Evolutionary conservation across 2,113 vertebrate species (phyloP).

Genomic region (Dipodomys ordii): DNA sequence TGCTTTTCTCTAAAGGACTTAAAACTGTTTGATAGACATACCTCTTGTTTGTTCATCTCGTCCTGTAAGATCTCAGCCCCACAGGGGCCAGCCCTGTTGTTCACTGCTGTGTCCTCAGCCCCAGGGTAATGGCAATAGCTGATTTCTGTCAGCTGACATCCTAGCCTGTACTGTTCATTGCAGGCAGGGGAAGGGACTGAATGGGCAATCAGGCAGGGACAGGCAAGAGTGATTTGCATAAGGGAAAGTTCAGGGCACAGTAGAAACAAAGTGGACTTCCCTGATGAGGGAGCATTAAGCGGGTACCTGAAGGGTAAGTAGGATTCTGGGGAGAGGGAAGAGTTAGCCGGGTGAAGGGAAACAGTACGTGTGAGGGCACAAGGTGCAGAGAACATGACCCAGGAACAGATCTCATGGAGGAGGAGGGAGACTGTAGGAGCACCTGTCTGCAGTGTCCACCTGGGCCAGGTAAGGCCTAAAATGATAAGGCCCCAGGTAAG

Average conservation of each 20-base stretch:
- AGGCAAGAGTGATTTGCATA: accelerated
- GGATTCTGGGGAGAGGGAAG: not conserved
- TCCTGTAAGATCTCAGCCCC: too few relatives aligned
- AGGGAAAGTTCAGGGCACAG: not conserved
- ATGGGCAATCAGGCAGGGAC: not conserved
- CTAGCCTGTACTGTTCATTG: accelerated
- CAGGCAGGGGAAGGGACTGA: not conserved
- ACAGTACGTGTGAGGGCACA: accelerated
- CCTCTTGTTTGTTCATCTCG: too few relatives aligned
- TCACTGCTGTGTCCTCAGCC: too few relatives aligned
- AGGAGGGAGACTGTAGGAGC: not conserved
- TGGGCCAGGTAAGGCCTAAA: not conserved
- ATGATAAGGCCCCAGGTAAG: too few relatives aligned
- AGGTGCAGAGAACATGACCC: too few relatives aligned
- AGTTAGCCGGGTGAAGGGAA: not conserved
- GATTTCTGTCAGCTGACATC: not conserved
- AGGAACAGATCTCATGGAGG: too few relatives aligned
- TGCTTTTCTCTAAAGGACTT: too few relatives aligned
- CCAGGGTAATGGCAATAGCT: not conserved
- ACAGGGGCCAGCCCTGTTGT: too few relatives aligned
- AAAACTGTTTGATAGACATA: too few relatives aligned
- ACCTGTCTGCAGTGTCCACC: too few relatives aligned
- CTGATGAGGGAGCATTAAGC: not conserved
- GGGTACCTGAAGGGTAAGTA: not conserved
- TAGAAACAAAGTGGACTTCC: not conserved